Base-by-base conservation (phyloP, 2,888 invertebrate species). In the Icerya purchasi region DNA sequence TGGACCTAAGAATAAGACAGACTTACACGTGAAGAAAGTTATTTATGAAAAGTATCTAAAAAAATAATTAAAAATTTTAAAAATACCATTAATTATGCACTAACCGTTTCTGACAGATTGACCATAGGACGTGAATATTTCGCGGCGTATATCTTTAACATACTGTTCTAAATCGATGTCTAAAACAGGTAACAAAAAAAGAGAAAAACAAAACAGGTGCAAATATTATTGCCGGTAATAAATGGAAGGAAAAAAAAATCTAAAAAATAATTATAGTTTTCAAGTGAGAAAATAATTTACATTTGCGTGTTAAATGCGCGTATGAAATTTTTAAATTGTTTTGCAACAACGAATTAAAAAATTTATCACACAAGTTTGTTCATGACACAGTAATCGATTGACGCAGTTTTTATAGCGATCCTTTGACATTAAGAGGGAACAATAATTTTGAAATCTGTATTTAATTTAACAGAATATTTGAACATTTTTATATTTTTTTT, bases 121-220 rank as follows among this genome's bases (percentile, higher is more conserved):
- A 56, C 53, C 56, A 53, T 62, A 54, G 10, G 58, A 53, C 2
- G 58, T 59, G 24, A 50, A 50, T 50, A 58, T 53, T 24, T 56
- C 54, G 8, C 19, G 19, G 20, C 49, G 59, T 24, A 57, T 19
- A 25, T 61, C 23, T 8, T 54, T 36, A 24, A 50, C 8, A 18
- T 50, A 50, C 53, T 57, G 22, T 24, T 53, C 14, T 14, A 21
- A 52, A 54, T 56, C 52, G 54, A 49, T 57, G 19, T n/a, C 50
- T 61, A 19, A 18, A 25, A 25, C 52, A 49, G 57, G 36, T 50
- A n/a, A 25, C 25, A 21, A 60, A 19, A 61, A 21, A 36, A 36
- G 36, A 36, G 8, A 14, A 14, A 36, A 14, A 36, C 14, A 36
- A 5, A 36, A 8, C 14, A 36, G 5, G 8, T 5, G 14, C 36